Evolutionary conservation across 92 coral and sea anemone genomes (phyloP).

Genomic region (Epizoanthus stellaris): DNA sequence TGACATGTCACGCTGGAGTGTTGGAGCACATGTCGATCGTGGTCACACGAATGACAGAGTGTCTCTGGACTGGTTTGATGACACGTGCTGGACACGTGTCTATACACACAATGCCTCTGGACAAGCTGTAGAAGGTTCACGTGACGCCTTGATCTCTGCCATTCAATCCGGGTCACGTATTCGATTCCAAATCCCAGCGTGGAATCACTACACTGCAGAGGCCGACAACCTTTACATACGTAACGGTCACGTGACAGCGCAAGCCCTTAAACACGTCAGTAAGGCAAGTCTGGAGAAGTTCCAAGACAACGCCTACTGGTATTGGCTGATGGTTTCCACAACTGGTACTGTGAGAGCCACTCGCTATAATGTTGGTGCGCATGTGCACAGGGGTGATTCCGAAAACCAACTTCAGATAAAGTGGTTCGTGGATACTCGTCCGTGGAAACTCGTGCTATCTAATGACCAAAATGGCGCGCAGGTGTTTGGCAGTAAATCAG

Average conservation of each 20-base stretch:
- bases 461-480: conserved; percentile 54
- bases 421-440: conserved; percentile 83
- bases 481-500: conserved; percentile 54
- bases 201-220: conserved; percentile 71
- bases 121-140: conserved; percentile 40
- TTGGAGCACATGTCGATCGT: conserved; percentile 73
- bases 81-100: conserved; percentile 79
- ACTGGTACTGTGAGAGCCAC: conserved; percentile 78
- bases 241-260: conserved; percentile 88
- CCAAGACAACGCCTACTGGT: conserved; percentile 82
- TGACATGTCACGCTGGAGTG: conserved; percentile 96
- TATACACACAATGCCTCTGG: conserved; percentile 66
- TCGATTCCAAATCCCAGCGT: conserved; percentile 70
- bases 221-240: conserved; percentile 81
- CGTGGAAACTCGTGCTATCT: conserved; percentile 64
- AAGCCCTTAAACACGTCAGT: conserved; percentile 78
- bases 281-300: conserved; percentile 55
- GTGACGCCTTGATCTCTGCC: conserved; percentile 54
- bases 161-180: conserved; percentile 79
- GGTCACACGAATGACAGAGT: conserved; percentile 82
- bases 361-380: conserved; percentile 69
- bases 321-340: conserved; percentile 84
- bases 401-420: conserved; percentile 38
- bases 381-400: conserved; percentile 48
- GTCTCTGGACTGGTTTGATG: conserved; percentile 83